Percentiles rank a stretch among this genome's conserved stretches.
Evolutionary conservation across 2,797 vertebrate species (phyloP).

Genomic region (Margarornis squamiger): DNA sequence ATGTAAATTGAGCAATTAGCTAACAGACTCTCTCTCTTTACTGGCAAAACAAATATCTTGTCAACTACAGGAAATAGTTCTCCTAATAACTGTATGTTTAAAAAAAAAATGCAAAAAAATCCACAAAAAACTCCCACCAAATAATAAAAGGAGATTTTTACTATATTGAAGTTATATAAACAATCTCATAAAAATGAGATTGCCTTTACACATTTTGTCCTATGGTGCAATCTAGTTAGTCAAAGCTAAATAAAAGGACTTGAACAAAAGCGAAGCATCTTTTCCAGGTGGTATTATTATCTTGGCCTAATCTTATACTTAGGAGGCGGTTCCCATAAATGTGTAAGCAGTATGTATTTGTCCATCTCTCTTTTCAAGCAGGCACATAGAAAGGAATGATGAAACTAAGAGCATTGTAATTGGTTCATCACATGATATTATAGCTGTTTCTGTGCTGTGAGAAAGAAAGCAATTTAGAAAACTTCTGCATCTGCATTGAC

Average conservation of each 20-base stretch:
- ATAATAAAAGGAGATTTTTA: background rate
- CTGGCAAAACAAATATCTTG: background rate
- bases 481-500: background rate
- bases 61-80: background rate
- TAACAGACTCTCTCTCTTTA: background rate
- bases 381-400: background rate
- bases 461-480: background rate
- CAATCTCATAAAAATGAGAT: background rate
- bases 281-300: background rate
- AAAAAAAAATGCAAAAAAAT: accelerated
- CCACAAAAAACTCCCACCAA: accelerated
- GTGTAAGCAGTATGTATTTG: background rate
- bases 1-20: background rate
- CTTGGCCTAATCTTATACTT: background rate
- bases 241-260: background rate
- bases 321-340: background rate
- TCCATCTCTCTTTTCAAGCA: background rate
- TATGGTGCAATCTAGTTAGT: background rate
- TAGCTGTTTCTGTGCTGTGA: background rate
- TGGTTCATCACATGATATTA: background rate
- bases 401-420: background rate
- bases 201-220: background rate
- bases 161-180: background rate
- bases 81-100: background rate
- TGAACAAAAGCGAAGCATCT: background rate